Base-by-base conservation (phyloP, 2,797 vertebrate species). In the Dipus sagitta region DNA sequence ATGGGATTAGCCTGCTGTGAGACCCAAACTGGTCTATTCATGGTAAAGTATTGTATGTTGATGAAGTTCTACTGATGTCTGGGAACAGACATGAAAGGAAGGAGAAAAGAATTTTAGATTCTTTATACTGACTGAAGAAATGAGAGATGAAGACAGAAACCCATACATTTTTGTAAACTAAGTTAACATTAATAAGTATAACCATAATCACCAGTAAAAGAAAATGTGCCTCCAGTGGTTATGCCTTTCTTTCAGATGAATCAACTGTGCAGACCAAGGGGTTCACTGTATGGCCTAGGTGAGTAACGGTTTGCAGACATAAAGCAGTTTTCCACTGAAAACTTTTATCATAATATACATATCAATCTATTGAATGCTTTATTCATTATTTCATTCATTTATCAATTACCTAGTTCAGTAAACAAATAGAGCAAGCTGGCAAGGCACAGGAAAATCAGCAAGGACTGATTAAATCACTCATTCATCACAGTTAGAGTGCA, bases 371-470 rank as follows among this genome's bases (percentile, higher is more conserved):
- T 70, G 47, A 77, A 58, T 85, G 70, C 34, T 94, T 86, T 42
- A 85, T 87, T 88, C 15, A 60, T 78, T 77, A 34, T 24, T 84
- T 78, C 17, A 84, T 42, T 60, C 52, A 28, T 86, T 87, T 92
- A 62, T 96, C 78, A 91, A 78, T 85, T 96, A 58, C 74, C 65
- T 82, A 58, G 47, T 21, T 92, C 28, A 72, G 52, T 60, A 83
- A 75, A 47, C 74, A 94, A 94, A 92, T 79, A 28, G 34, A 72
- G 28, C 21, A 58, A 60, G 34, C 38, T n/a, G 23, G 24, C 70
- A 87, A 94, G 74, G 82, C 67, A 38, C 2, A 47, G 34, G 42
- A 28, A 38, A 93, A 89, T 91, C 76, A 79, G 15, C n/a, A 72
- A 71, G 13, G 32, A 60, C 32, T 95, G 78, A 80, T 79, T 67